Conservation (phyloP, 1,140 invertebrate species). For the Nebria ingens region DNA sequence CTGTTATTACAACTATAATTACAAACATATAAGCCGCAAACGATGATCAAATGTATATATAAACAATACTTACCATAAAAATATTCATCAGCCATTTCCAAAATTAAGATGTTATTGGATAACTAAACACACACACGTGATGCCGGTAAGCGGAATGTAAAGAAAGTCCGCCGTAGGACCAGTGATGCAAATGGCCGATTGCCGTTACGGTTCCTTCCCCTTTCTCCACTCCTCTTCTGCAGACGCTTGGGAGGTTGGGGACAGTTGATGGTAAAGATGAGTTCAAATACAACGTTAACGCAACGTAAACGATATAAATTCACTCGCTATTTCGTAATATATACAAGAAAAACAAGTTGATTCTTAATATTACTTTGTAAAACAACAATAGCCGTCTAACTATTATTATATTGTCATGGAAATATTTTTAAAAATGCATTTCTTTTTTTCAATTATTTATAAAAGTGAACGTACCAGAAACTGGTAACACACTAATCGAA, state of each 20-base stretch:
- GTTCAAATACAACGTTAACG: too few species aligned
- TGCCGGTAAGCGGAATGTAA: constrained; percentile 12
- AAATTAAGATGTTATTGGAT: constrained; percentile 8
- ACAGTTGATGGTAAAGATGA: neutral
- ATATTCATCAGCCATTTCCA: constrained; percentile 33
- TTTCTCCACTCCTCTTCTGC: neutral
- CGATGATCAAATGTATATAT: constrained; percentile 1
- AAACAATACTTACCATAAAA: constrained; percentile 31
- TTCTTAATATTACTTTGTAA: too few species aligned
- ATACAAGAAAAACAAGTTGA: too few species aligned
- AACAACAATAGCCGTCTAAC: too few species aligned
- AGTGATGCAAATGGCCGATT: constrained; percentile 3
- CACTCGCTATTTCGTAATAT: too few species aligned
- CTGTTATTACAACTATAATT: constrained; percentile 17
- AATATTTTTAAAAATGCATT: too few species aligned
- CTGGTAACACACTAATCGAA: too few species aligned
- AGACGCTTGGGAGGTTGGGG: neutral
- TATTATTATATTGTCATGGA: too few species aligned
- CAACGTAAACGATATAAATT: too few species aligned
- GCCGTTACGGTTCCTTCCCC: neutral
- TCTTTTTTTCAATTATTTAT: too few species aligned
- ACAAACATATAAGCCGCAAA: constrained; percentile 11
- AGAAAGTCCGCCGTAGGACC: constrained; percentile 2
- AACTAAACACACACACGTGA: constrained; percentile 10
- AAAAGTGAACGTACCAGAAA: too few species aligned